Conservation (phyloP, 2,113 vertebrate species). For the Trogon surrucura region DNA sequence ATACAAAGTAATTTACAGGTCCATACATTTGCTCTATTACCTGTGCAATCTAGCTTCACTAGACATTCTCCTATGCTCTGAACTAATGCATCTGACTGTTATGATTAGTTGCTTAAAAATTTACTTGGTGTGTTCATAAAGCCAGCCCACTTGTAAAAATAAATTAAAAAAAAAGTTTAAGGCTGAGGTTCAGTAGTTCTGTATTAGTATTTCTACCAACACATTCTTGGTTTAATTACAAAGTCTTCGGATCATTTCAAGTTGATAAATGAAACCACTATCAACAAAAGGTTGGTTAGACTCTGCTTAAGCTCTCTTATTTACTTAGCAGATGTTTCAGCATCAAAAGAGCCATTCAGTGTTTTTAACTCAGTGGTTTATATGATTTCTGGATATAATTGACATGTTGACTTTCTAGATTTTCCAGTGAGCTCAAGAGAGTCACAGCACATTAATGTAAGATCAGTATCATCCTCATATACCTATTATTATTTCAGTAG, state of each 20-base stretch:
- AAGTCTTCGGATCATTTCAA: neutral
- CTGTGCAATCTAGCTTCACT: constrained; percentile 14
- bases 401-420: neutral
- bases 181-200: neutral
- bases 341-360: neutral
- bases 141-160: neutral
- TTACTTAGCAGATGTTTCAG: neutral
- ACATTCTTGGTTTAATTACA: neutral
- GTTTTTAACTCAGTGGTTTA: neutral
- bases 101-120: constrained; percentile 14
- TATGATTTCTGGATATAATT: neutral
- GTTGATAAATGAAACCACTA: neutral
- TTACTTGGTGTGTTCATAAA: neutral
- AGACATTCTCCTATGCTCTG: neutral
- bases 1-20: constrained; percentile 24
- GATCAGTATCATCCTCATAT: neutral
- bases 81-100: neutral
- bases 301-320: neutral
- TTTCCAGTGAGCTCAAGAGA: neutral
- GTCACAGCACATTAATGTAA: neutral
- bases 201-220: neutral
- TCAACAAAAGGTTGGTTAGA: neutral
- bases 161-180: neutral
- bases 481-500: neutral
- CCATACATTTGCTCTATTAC: constrained; percentile 41